Conservation (phyloP, 2,113 vertebrate species). For the Apodemus speciosus region DNA sequence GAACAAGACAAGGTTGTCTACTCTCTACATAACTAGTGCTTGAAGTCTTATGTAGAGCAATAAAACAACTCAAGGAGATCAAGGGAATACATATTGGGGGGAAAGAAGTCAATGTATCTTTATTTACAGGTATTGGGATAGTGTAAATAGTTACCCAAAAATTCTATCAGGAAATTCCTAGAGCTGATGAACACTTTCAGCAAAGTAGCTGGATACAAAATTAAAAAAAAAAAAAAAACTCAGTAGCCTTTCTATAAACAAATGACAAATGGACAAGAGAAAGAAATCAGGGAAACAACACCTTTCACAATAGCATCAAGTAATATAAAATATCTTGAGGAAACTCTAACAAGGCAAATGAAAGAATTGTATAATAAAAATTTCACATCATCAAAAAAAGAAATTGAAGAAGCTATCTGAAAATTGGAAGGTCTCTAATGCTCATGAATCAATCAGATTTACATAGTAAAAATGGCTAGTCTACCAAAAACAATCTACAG, state of each 20-base stretch:
- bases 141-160: not conserved
- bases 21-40: not conserved
- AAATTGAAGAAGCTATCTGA: not conserved
- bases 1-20: not conserved
- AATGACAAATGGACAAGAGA: not conserved
- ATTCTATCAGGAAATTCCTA: not conserved
- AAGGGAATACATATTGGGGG: no score
- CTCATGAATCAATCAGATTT: not conserved
- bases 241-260: not conserved
- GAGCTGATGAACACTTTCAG: not conserved
- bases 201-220: not conserved
- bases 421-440: not conserved
- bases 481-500: not conserved
- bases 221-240: not conserved
- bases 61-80: not conserved
- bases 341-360: not conserved
- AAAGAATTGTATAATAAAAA: not conserved
- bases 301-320: not conserved
- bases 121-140: not conserved
- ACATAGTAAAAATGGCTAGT: not conserved
- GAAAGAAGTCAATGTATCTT: not conserved
- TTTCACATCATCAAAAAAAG: not conserved
- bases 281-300: not conserved
- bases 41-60: not conserved
- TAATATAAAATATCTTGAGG: not conserved